Base-by-base conservation (phyloP, 2,113 vertebrate genomes). In the Poeciliopsis retropinna region DNA sequence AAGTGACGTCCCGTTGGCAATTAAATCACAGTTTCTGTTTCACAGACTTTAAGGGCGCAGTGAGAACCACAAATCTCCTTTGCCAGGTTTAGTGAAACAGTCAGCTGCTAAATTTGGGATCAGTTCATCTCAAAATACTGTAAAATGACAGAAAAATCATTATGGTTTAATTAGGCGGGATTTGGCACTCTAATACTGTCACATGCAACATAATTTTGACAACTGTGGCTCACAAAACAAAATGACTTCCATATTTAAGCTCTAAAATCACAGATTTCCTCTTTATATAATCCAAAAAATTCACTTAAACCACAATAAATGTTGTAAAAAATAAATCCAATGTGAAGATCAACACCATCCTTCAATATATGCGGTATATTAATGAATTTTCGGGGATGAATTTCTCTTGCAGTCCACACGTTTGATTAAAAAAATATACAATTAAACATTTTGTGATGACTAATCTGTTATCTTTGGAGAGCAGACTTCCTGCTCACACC, bases 11-110 rank as follows among this genome's bases (percentile, higher is more conserved):
- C 60, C 19, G 34, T 67, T 70, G 79, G 83, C 77, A 74, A 70
- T 74, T 60, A 86, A 87, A 89, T 83, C 57, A 82, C 83, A 89
- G 81, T 81, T 88, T 81, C 78, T 82, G 78, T 81, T 86, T 75
- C 79, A 71, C 75, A 70, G 54, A 83, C 78, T 81, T 82, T 69
- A 82, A 80, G 79, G 65, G 80, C 81, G 69, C 68, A 76, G 70
- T 39, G 47, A 76, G 73, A 81, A 78, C 78, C 54, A 14, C 60
- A 79, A 54, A 81, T 73, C 63, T 15, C 39, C 39, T 80, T 31
- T 61, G 60, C 60, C 62, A 34, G 54, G 51, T 72, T 75, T 14
- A 66, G 62, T 22, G 27, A 74, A 81, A 70, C 32, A 63, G 60
- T 71, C 34, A 67, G 72, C 69, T 70, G 64, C 65, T 54, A 32